Evolutionary conservation across 2,797 vertebrate genomes (phyloP).

Genomic region (Adelosebastes latens): DNA sequence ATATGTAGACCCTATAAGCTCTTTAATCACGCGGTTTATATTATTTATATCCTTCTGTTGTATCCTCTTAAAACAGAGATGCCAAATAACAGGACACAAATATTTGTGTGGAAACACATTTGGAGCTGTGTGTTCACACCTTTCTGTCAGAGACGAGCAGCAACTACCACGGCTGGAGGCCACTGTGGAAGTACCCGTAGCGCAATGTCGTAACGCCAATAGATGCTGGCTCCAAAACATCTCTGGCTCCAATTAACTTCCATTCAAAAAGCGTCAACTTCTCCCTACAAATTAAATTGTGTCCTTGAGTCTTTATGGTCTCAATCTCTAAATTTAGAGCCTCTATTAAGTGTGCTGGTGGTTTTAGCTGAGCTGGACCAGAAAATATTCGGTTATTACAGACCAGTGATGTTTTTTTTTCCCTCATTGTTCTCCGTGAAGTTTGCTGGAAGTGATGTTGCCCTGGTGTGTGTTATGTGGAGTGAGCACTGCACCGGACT

Average conservation of each 20-base stretch:
- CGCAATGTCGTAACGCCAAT: not conserved
- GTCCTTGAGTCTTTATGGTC: not conserved
- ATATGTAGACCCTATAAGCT: not conserved
- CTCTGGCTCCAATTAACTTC: not conserved
- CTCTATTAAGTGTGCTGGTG: not conserved
- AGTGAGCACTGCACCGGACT: too few species aligned
- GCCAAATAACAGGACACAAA: not conserved
- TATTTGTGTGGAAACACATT: conserved; percentile 1
- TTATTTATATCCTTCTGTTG: not conserved
- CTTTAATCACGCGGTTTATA: conserved; percentile 5
- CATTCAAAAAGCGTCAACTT: not conserved
- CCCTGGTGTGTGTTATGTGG: too few species aligned
- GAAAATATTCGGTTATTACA: not conserved
- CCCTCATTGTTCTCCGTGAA: too few species aligned
- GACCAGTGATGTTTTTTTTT: too few species aligned
- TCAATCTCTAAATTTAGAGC: not conserved
- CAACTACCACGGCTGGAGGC: not conserved
- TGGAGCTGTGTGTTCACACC: not conserved
- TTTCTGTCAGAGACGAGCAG: not conserved
- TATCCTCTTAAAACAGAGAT: not conserved
- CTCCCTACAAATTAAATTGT: too few species aligned
- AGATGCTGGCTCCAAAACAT: not conserved
- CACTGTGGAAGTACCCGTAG: not conserved
- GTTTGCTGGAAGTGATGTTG: too few species aligned
- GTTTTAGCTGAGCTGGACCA: not conserved